Conservation (phyloP, 2,113 vertebrate genomes). For the Trogon melanurus region DNA sequence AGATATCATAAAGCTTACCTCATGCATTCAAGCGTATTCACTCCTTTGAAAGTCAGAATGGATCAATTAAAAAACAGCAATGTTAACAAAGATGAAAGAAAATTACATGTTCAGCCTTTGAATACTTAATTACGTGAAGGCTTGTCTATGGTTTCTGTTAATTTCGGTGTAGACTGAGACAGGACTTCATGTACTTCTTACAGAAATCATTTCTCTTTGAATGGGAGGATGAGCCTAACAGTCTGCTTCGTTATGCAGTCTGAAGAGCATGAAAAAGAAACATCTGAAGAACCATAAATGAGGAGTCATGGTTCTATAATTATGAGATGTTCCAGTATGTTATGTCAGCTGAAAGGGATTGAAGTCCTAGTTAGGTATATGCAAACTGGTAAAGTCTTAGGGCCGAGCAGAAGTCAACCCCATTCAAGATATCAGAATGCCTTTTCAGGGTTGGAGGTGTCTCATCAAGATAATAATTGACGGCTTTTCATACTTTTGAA, state of each 20-base stretch:
- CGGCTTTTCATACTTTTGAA: not conserved
- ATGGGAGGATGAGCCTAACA: not conserved
- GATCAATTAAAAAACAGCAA: not conserved
- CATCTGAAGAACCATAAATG: not conserved
- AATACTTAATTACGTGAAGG: not conserved
- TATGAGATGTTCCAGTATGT: not conserved
- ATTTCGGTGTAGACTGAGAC: not conserved
- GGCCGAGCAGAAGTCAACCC: not conserved
- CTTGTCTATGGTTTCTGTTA: not conserved
- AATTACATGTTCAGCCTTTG: not conserved
- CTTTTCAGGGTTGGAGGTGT: not conserved
- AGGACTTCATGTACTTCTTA: not conserved
- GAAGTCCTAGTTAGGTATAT: not conserved
- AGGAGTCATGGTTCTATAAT: not conserved
- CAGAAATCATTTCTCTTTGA: not conserved
- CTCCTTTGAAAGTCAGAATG: not conserved
- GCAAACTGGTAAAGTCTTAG: not conserved
- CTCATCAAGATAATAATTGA: not conserved
- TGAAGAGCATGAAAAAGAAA: not conserved
- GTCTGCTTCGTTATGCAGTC: not conserved
- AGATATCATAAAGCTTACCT: not conserved
- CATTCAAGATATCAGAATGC: not conserved
- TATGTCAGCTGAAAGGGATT: not conserved
- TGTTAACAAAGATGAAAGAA: not conserved
- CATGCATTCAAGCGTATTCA: not conserved